Evolutionary conservation across 1,140 invertebrate genomes (phyloP), one percentile per base, ranked within the genome.

Genomic region (Vanessa atalanta): DNA sequence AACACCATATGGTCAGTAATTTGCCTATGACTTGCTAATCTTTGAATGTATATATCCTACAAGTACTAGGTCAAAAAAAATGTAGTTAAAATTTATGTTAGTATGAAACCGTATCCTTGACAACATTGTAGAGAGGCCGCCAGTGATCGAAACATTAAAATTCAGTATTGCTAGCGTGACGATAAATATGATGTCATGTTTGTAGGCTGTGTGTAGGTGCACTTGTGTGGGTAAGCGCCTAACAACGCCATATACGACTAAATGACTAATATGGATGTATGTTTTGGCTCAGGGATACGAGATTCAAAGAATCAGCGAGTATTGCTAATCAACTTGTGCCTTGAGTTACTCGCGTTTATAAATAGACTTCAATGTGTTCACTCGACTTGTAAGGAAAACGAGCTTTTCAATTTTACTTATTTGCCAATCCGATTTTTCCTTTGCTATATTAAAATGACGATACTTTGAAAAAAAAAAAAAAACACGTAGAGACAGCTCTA

Each of bases 101-200:
- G 65, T 51, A 65, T 23, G 57, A 72, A 48, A 61, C 73, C 48
- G 8, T 69, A 70, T 69, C 70, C 73, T 77, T 79, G 73, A 76
- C 61, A 48, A 31, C 68, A 16, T 61, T 72, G 51, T 51, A 64
- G 20, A 51, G 60, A 70, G 69, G 69, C 57, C 68, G 43, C 79
- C 72, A 80, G 68, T 76, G 73, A 82, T 81, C 72, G 79, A 72
- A 74, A 68, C 82, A 89, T 90, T 90, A 90, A 86, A 84, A 91
- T 91, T 90, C 84, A 86, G 71, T 72, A 75, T 76, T 73, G 75
- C 72, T 75, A 65, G 70, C 72, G 71, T 73, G 76, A 71, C 86
- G 76, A 79, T 78, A 57, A 70, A 73, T 64, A 86, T 92, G 90
- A 92, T 90, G 88, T 92, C 90, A 92, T 89, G 77, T 61, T 53